Conservation (phyloP, 2,113 vertebrate species). For the Chlorodrepanis virens region DNA sequence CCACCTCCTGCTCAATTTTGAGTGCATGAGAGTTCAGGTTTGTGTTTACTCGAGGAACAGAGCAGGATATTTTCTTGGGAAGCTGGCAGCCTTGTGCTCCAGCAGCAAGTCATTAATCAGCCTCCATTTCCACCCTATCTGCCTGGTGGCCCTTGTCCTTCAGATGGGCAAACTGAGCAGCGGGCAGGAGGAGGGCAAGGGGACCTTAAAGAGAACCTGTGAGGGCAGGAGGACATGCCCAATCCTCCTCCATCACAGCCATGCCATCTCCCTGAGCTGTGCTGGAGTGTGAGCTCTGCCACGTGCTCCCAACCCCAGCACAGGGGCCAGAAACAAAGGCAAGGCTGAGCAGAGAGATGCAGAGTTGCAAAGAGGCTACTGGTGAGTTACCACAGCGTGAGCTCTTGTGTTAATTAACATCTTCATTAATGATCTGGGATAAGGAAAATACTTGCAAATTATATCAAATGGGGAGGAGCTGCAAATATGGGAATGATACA, state of each 20-base stretch:
- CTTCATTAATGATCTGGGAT: background rate
- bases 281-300: background rate
- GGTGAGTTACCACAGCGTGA: background rate
- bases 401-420: background rate
- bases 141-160: background rate
- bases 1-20: background rate
- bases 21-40: background rate
- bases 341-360: background rate
- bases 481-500: background rate
- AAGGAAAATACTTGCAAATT: constrained; percentile 18
- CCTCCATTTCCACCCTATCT: background rate
- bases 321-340: background rate
- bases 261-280: background rate
- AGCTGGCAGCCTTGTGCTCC: background rate
- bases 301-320: rapidly evolving
- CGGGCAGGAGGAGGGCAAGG: background rate
- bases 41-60: rapidly evolving
- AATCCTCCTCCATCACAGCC: rapidly evolving
- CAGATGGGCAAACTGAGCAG: background rate
- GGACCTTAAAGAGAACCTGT: background rate
- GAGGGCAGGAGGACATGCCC: background rate
- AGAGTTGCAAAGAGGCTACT: constrained; percentile 1
- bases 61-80: background rate
- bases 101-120: background rate
- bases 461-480: background rate